Percentiles rank a stretch among this genome's conserved stretches.
These are phyloP conservation scores for Anguilla japonica DNA, from an alignment of 2,113 vertebrate species.

Conservation along the genomic window DNA sequence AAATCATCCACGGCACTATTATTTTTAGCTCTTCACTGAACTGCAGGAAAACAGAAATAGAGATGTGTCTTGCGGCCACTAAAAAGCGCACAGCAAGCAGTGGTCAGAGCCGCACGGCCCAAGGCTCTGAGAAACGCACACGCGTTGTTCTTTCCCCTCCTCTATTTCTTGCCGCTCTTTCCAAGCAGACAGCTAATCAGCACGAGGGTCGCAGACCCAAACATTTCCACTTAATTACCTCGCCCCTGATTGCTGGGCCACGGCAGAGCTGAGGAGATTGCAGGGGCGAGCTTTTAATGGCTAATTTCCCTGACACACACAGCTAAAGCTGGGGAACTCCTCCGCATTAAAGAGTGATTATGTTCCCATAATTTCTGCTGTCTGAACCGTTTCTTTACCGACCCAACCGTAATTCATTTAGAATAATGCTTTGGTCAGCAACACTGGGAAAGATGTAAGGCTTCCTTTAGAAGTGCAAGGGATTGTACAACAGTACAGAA, in stretches of 20 bases:
- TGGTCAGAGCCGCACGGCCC: neutral
- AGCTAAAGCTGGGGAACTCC: neutral
- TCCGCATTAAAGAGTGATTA: neutral
- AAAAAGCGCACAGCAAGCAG: neutral
- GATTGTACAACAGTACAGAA: neutral
- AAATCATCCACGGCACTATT: neutral
- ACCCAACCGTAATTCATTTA: neutral
- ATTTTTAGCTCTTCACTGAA: neutral
- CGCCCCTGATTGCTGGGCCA: conserved; percentile 31
- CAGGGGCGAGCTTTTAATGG: neutral
- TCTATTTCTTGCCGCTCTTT: neutral
- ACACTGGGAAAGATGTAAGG: neutral
- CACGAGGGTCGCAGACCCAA: conserved; percentile 35
- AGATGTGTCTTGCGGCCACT: neutral
- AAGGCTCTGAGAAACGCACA: neutral
- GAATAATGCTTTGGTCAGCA: neutral
- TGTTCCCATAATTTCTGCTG: neutral
- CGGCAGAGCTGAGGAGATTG: neutral
- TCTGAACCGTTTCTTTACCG: neutral
- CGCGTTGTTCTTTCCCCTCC: neutral
- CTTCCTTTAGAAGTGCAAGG: neutral
- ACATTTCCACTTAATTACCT: conserved; percentile 50
- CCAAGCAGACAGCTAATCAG: neutral
- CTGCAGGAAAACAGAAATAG: neutral
- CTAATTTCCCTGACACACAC: neutral